Conservation (phyloP, 1,140 invertebrate species). For the Laupala kohalensis region DNA sequence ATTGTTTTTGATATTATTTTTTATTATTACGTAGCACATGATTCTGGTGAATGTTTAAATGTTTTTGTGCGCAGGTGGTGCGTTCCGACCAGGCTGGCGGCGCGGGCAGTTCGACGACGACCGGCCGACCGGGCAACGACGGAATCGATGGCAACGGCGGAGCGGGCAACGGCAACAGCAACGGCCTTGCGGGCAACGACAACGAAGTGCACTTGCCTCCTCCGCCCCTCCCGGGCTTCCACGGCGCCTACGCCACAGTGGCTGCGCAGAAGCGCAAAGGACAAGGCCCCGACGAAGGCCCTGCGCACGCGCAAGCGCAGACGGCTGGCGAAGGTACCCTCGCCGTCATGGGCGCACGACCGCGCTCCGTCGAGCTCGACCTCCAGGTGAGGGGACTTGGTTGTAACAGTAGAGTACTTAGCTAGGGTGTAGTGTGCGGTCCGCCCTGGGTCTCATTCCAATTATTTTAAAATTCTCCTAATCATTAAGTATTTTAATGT, state of each 20-base stretch:
- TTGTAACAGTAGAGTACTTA: too few species aligned
- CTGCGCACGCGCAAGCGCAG: conserved; percentile 63
- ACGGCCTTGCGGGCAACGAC: neutral
- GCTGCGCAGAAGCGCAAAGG: conserved; percentile 61
- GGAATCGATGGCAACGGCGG: conserved; percentile 15
- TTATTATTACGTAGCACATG: too few species aligned
- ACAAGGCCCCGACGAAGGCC: conserved; percentile 59
- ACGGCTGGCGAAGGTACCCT: conserved; percentile 63
- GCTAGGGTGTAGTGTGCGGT: too few species aligned
- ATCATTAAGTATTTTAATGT: too few species aligned
- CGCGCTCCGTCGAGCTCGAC: conserved; percentile 65
- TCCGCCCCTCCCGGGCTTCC: conserved; percentile 63
- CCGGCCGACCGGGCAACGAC: neutral
- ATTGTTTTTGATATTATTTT: too few species aligned
- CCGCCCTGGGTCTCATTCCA: too few species aligned
- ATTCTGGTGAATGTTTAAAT: too few species aligned
- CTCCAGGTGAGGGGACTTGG: too few species aligned
- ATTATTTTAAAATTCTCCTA: too few species aligned
- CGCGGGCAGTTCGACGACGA: conserved; percentile 46
- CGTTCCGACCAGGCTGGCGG: conserved; percentile 40
- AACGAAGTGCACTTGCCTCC: conserved; percentile 57
- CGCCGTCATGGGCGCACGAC: conserved; percentile 65
- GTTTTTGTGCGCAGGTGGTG: neutral
- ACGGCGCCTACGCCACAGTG: conserved; percentile 59
- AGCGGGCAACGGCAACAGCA: conserved; percentile 6